Conservation (phyloP, 2,797 vertebrate species). For the Enteromius argenteus region DNA sequence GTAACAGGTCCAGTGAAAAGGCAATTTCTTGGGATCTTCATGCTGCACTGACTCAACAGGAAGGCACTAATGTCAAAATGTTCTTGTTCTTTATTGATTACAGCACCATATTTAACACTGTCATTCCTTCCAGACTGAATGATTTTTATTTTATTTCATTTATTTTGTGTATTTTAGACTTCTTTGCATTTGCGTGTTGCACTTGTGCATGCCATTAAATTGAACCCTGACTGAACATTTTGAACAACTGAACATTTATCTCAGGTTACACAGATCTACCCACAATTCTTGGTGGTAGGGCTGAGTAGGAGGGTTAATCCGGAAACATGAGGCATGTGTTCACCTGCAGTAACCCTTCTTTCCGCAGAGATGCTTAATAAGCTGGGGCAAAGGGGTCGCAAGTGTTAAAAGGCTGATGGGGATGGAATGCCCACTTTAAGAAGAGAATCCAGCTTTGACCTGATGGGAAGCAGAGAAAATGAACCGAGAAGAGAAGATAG, state of each 20-base stretch:
- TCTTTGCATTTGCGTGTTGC: not conserved
- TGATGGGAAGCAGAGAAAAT: constrained; percentile 25
- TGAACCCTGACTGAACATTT: not conserved
- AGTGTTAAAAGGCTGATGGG: constrained; percentile 12
- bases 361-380: constrained; percentile 9
- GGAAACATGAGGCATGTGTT: constrained; percentile 23
- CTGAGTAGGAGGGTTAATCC: constrained; percentile 11
- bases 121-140: not conserved
- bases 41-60: not conserved
- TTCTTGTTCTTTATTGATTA: not conserved
- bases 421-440: constrained; percentile 31
- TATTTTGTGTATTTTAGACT: not conserved
- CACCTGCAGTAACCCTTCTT: constrained; percentile 3
- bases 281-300: not conserved
- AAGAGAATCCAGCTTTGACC: constrained; percentile 29
- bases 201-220: not conserved
- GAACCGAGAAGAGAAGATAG: not conserved
- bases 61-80: not conserved
- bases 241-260: not conserved
- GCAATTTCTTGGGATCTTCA: not conserved
- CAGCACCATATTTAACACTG: not conserved
- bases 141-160: not conserved
- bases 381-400: not conserved
- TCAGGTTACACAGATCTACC: not conserved
- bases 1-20: constrained; percentile 12